Base-by-base conservation (phyloP, 2,797 vertebrate species). In the Lemur catta region DNA sequence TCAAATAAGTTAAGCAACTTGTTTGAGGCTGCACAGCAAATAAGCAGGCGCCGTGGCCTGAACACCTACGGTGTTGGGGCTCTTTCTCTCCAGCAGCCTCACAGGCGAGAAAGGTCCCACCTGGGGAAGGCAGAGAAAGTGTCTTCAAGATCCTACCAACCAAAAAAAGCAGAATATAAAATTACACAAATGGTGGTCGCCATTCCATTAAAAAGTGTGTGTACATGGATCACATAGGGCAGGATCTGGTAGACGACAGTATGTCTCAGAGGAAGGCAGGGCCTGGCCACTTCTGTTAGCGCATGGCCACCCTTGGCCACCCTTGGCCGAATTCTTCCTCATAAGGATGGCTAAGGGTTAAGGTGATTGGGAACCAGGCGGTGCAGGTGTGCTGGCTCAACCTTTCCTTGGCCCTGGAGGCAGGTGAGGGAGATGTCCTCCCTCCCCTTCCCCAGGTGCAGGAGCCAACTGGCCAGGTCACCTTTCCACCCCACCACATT, bases 401-500 rank as follows among this genome's bases (percentile, higher is more conserved):
- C 50, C 28, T 87, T 33, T 30, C 81, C 59, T 20, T 52, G 88
- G 84, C 55, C 52, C 35, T 63, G 59, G 48, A 43, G 35, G 76
- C 69, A 59, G 28, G 24, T 30, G 38, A 14, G 22, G 5, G 18
- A 6, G 48, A 22, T 20, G 26, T 2, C 41, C n/a, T 61, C 79
- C 38, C 22, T 71, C 55, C 30, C 28, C 55, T 20, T 93, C 12
- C 13, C 18, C 63, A 81, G 75, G 82, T n/a, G 46, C 26, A 57
- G 57, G 74, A 86, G 81, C 86, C 65, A 50, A 95, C 93, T 93
- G 57, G 89, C 71, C 63, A 91, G 74, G 50, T 48, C 67, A 89
- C 71, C 50, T 71, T 81, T 80, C 65, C 22, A 63, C 50, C n/a
- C 28, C 28, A 15, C 35, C 0, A 4, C 81, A 94, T 88, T 89